These are phyloP conservation scores for Gryllus longicercus DNA, from an alignment of 2,888 invertebrate species.

Conservation along the genomic window DNA sequence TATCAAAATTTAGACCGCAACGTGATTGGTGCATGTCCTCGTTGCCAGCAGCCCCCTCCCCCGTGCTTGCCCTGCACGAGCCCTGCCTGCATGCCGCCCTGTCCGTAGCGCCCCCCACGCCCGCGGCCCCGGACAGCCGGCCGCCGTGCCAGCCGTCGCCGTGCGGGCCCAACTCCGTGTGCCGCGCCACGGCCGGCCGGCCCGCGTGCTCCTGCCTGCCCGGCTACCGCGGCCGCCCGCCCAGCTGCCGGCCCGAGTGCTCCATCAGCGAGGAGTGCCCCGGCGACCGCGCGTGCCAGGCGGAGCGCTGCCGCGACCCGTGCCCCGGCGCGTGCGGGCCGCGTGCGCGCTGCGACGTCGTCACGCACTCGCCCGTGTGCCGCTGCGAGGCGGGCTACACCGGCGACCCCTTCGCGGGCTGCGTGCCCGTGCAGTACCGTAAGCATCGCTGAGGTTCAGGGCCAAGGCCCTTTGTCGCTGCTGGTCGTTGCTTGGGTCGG, in stretches of 20 bases:
- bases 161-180: conserved; percentile 80
- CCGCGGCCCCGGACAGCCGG: conserved; percentile 44
- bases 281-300: conserved; percentile 76
- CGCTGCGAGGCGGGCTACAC: conserved; percentile 74
- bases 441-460: conserved; percentile 38
- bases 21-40: too few relatives aligned
- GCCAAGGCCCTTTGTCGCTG: too few relatives aligned
- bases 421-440: conserved; percentile 50
- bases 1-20: too few relatives aligned
- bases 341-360: conserved; percentile 72
- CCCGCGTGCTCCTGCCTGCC: conserved; percentile 76
- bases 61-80: not conserved
- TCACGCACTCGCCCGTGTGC: conserved; percentile 80
- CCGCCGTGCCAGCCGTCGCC: conserved; percentile 80
- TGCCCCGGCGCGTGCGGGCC: conserved; percentile 82
- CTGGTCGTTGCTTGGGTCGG: too few relatives aligned
- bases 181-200: conserved; percentile 69
- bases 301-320: conserved; percentile 77
- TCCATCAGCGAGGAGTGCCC: conserved; percentile 80
- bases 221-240: conserved; percentile 76
- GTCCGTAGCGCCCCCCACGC: not conserved
- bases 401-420: conserved; percentile 82
- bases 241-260: conserved; percentile 84
- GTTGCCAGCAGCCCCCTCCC: too few relatives aligned
- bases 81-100: not conserved